Conservation (phyloP, 2,888 invertebrate genomes). For the Heliconius charithonia region DNA sequence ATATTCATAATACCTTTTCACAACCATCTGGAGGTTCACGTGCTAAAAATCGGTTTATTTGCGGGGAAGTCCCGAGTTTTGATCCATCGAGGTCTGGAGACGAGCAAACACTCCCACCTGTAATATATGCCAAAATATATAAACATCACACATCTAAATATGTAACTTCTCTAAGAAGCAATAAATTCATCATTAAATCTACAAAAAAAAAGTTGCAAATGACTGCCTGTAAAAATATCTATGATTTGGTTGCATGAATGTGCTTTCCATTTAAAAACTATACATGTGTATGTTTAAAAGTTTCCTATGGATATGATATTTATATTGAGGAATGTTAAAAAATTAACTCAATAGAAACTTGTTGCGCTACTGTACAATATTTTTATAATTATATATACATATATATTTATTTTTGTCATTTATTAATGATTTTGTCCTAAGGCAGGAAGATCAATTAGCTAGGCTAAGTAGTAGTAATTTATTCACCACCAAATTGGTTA, state of each 20-base stretch:
- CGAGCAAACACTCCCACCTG: slow-evolving; percentile 90
- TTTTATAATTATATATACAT: neutral
- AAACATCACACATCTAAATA: neutral
- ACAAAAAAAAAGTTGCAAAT: slow-evolving; percentile 15
- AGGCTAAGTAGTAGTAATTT: too few species aligned
- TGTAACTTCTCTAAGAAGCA: slow-evolving; percentile 12
- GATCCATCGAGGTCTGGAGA: slow-evolving; percentile 89
- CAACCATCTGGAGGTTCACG: slow-evolving; percentile 95
- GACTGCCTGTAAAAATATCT: neutral
- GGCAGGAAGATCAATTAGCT: neutral
- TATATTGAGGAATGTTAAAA: neutral
- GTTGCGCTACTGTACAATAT: neutral
- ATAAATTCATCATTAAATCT: neutral
- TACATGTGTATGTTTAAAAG: neutral
- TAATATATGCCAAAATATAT: slow-evolving; percentile 49
- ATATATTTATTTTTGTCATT: neutral
- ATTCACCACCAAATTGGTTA: too few species aligned
- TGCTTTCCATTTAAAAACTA: neutral
- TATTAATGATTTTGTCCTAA: neutral
- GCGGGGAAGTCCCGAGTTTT: slow-evolving; percentile 90
- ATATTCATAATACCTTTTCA: slow-evolving; percentile 85
- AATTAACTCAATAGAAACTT: too few species aligned
- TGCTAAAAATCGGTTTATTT: slow-evolving; percentile 92
- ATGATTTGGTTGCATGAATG: slow-evolving; percentile 5
- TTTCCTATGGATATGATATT: neutral